A percentile compares a stretch with the other conserved stretches of the same genome.
phyloP scores from a whole-genome alignment of 2,797 vertebrate species.

The Hemitrygon akajei region DNA sequence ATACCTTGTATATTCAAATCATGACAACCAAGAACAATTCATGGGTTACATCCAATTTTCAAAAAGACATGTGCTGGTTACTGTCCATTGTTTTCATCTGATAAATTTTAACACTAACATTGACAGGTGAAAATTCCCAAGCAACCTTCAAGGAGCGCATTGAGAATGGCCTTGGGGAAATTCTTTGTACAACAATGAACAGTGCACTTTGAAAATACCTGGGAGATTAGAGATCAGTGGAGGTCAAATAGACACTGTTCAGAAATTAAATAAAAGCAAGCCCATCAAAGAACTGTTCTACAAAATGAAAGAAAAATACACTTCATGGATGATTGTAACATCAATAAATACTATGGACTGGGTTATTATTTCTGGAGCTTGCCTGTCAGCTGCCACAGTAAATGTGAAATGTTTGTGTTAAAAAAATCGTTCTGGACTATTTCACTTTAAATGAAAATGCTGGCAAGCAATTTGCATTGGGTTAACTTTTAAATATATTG shows the following conservation, averaged over 20 bases:
- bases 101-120: background rate
- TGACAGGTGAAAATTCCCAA: background rate
- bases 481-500: background rate
- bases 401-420: background rate
- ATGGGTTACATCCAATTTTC: background rate
- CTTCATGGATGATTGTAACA: background rate
- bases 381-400: background rate
- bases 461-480: background rate
- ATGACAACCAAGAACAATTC: no score
- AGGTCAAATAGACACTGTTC: background rate
- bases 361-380: background rate
- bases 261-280: background rate
- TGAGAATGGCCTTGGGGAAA: conserved; percentile 23
- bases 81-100: background rate
- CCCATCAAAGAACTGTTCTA: background rate
- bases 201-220: background rate
- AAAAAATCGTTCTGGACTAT: no score
- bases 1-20: background rate
- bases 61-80: no score
- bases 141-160: background rate
- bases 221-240: conserved; percentile 10
- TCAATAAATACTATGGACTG: background rate
- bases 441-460: background rate
- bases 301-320: background rate
- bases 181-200: conserved; percentile 26